Percentiles rank a stretch among this genome's conserved stretches.
Evolutionary conservation across 1,140 invertebrate genomes (phyloP).

Genomic region (Calephelis virginiensis): DNA sequence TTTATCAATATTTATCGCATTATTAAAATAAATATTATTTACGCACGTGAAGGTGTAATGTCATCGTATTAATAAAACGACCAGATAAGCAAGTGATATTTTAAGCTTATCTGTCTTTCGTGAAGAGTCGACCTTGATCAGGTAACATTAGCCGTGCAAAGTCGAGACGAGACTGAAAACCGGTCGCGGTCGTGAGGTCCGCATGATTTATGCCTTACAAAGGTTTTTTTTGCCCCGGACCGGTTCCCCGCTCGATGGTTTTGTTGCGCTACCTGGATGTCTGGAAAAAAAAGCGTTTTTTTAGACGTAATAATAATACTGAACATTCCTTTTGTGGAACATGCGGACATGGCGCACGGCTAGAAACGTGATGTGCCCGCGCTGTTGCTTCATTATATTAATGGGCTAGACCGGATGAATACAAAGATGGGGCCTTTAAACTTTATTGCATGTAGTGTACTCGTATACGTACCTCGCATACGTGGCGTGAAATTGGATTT

Average conservation of each 20-base stretch:
- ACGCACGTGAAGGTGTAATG: not conserved
- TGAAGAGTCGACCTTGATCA: conserved; percentile 69
- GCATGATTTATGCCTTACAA: conserved; percentile 72
- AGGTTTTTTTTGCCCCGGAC: conserved; percentile 59
- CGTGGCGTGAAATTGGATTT: conserved; percentile 52
- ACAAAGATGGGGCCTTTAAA: conserved; percentile 68
- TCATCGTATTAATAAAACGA: conserved; percentile 2
- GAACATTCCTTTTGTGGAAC: conserved; percentile 73
- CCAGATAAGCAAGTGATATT: conserved; percentile 17
- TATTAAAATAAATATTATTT: no score
- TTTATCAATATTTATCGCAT: no score
- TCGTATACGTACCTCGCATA: conserved; percentile 38
- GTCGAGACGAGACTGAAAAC: conserved; percentile 57
- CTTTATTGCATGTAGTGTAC: conserved; percentile 41
- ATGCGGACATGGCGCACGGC: conserved; percentile 62
- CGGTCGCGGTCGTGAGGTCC: conserved; percentile 60
- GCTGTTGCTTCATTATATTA: conserved; percentile 74
- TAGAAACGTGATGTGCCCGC: conserved; percentile 64
- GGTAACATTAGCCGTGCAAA: conserved; percentile 64
- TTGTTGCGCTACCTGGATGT: conserved; percentile 71
- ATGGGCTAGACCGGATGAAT: conserved; percentile 69
- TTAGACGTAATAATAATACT: conserved; percentile 71
- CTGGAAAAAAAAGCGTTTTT: conserved; percentile 68
- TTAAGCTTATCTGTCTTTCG: conserved; percentile 31
- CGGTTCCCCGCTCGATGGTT: conserved; percentile 58